These are phyloP conservation scores for Semibalanus balanoides DNA, from an alignment of 1,140 invertebrate genomes.

Conservation along the genomic window DNA sequence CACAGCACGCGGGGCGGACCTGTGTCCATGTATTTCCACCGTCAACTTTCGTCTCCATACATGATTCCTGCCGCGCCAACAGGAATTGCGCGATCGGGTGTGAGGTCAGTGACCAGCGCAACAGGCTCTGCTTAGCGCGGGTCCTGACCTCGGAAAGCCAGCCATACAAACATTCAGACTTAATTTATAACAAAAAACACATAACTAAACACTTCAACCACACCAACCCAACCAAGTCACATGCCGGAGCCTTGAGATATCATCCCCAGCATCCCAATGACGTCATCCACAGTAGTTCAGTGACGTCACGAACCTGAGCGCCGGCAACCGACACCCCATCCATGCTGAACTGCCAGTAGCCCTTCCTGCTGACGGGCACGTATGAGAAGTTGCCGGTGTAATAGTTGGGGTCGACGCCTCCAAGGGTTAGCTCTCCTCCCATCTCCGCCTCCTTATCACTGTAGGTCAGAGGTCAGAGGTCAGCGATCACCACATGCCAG, in stretches of 20 bases:
- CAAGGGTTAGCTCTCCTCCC: conserved; percentile 30
- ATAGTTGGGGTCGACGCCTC: conserved; percentile 28
- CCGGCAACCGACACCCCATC: conserved; percentile 4
- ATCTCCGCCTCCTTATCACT: conserved; percentile 24
- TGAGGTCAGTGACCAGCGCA: too few species aligned
- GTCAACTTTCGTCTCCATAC: too few species aligned
- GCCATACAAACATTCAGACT: neutral
- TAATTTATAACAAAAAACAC: neutral
- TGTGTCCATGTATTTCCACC: too few species aligned
- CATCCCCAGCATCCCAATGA: conserved; percentile 5
- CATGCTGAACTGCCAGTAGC: conserved; percentile 22
- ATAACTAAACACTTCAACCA: neutral
- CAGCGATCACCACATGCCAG: neutral
- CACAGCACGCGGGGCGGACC: too few species aligned
- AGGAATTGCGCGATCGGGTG: too few species aligned
- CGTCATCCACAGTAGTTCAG: neutral
- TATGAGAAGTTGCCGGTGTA: conserved; percentile 24
- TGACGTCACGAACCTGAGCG: neutral
- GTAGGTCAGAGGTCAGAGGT: neutral
- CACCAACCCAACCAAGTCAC: neutral
- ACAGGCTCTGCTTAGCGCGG: too few species aligned
- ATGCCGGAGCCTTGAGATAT: neutral
- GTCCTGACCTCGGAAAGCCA: neutral
- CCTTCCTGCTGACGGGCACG: conserved; percentile 18
- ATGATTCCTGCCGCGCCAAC: too few species aligned